These are phyloP conservation scores for Hippocampus barbouri DNA, from an alignment of 2,113 vertebrate species.

Conservation along the genomic window DNA sequence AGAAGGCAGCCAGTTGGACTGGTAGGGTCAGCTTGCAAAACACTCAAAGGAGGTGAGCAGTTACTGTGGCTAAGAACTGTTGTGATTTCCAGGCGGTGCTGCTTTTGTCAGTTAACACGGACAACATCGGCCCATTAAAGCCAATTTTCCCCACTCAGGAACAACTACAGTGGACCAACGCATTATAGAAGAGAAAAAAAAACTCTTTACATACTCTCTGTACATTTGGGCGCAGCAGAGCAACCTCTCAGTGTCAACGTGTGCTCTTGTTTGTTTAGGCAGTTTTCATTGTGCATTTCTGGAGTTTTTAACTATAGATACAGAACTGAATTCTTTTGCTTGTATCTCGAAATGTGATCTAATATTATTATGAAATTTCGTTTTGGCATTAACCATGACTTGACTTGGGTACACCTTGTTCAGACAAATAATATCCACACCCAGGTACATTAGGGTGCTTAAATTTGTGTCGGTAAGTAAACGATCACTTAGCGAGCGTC, in stretches of 20 bases:
- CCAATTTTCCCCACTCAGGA: neutral
- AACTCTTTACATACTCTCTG: neutral
- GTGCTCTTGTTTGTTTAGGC: constrained; percentile 16
- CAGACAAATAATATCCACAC: constrained; percentile 1
- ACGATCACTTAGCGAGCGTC: neutral
- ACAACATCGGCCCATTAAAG: neutral
- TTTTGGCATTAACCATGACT: neutral
- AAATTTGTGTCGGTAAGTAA: neutral
- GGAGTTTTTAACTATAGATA: neutral
- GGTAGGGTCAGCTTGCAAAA: constrained; percentile 56
- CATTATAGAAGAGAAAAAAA: neutral
- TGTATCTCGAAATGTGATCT: neutral
- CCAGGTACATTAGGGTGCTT: neutral
- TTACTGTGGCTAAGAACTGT: constrained; percentile 33
- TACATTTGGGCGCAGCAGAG: constrained; percentile 21
- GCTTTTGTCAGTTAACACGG: neutral
- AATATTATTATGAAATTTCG: too few species aligned
- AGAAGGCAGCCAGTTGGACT: constrained; percentile 62
- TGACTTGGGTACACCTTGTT: neutral
- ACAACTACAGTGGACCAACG: neutral
- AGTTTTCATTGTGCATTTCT: constrained; percentile 8
- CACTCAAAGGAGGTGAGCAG: constrained; percentile 28
- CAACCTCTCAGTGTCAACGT: constrained; percentile 6
- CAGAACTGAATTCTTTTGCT: neutral
- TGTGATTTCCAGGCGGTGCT: constrained; percentile 10